Evolutionary conservation across 2,113 vertebrate genomes (phyloP).

Genomic region (Rhea americana): DNA sequence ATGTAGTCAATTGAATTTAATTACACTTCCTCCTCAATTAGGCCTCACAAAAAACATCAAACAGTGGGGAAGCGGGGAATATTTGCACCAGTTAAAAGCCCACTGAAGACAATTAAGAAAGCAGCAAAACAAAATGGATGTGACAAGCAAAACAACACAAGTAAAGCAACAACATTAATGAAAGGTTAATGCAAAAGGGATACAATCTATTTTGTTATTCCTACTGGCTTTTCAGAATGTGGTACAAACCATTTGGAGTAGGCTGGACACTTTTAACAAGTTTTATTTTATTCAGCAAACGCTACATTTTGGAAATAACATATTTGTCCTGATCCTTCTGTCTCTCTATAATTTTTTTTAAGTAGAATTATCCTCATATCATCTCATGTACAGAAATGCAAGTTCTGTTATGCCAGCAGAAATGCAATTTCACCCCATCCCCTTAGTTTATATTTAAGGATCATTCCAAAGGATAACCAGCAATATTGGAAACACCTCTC

Average conservation of each 20-base stretch:
- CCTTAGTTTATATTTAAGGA: background rate
- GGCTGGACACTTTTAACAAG: background rate
- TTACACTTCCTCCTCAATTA: background rate
- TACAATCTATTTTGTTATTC: background rate
- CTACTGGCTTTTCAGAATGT: background rate
- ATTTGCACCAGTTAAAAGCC: background rate
- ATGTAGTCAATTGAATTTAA: background rate
- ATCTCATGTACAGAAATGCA: background rate
- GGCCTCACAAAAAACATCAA: background rate
- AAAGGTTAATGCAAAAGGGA: background rate
- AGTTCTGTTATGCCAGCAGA: background rate
- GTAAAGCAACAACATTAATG: background rate
- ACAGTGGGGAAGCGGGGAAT: background rate
- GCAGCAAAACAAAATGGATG: background rate
- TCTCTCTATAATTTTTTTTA: background rate
- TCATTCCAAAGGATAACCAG: background rate
- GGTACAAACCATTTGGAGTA: background rate
- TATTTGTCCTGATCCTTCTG: background rate
- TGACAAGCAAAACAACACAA: background rate
- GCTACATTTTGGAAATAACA: background rate
- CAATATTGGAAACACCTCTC: background rate
- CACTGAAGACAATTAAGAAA: background rate
- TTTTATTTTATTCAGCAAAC: constrained; percentile 8
- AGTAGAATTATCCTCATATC: constrained; percentile 3
- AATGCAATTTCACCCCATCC: background rate